These are phyloP conservation scores for Ganaspis sp. DNA, from an alignment of 1,140 invertebrate species.

Conservation along the genomic window DNA sequence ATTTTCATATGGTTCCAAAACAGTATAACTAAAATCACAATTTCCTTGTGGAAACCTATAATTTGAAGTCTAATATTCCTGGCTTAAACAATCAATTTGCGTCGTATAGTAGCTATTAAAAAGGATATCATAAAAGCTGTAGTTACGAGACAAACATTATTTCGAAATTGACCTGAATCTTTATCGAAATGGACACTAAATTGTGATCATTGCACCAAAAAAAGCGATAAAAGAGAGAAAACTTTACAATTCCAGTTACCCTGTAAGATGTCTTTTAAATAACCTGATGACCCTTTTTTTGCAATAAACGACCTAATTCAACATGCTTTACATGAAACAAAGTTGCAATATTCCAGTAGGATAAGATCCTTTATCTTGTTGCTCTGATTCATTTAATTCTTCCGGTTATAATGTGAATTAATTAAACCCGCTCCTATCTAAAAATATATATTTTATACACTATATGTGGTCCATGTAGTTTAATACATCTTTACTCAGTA, in stretches of 20 bases:
- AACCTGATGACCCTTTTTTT: conserved; percentile 58
- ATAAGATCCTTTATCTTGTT: not conserved
- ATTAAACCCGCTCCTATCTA: not conserved
- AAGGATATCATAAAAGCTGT: not conserved
- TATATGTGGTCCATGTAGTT: too few species aligned
- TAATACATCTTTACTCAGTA: too few species aligned
- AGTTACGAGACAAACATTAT: not conserved
- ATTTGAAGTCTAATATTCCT: not conserved
- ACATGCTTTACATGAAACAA: conserved; percentile 29
- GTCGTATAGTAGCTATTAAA: not conserved
- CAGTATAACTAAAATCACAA: not conserved
- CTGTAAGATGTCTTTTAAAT: not conserved
- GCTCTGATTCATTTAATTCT: too few species aligned
- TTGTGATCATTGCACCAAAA: not conserved
- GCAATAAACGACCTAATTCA: conserved; percentile 49
- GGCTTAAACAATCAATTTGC: not conserved
- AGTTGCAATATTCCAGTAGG: conserved; percentile 2
- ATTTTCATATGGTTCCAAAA: too few species aligned
- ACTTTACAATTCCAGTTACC: not conserved
- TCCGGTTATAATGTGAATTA: not conserved
- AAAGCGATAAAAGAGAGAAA: not conserved
- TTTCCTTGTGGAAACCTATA: not conserved
- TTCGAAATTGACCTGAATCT: not conserved
- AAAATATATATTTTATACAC: too few species aligned
- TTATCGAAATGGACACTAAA: not conserved